Evolutionary conservation across 2,113 vertebrate genomes (phyloP), one percentile per base, ranked within the genome.

Genomic region (Pangasianodon gigas): DNA sequence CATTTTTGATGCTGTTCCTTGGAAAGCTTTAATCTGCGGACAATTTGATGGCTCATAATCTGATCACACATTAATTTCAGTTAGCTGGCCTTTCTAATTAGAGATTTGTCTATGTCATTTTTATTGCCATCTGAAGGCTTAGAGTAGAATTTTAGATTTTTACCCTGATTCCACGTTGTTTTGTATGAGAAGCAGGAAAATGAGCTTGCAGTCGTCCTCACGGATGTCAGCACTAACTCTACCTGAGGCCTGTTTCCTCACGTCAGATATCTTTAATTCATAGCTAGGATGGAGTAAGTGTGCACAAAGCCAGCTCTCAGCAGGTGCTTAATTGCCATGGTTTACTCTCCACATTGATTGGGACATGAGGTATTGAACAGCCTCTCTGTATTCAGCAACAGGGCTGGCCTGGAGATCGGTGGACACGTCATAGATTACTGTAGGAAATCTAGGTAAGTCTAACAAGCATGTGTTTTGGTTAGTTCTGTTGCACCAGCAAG

Each of bases 221-320:
- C 2, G 4, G 80, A 56, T n/a, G 51, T 48, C 8, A 46, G 32
- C 24, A 14, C 65, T 89, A 41, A 0, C 0, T 13, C 7, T 60
- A 29, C 41, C 54, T 62, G 44, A 46, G 46, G 41, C 67, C 7
- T 16, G 44, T 87, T 69, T 52, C 26, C 1, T 9, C 13, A 82
- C 18, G 26, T 71, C 60, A 56, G 75, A n/a, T 67, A 83, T 75
- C 51, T 90, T 90, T 32, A 32, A 86, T 84, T 84, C 86, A 60
- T 87, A 41, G 86, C 16, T 29, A 26, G 4, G 67, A 69, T 60
- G 32, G 37, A 82, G 71, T 19, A 37, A 84, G 41, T 13, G 62
- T 16, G 52, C 86, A 60, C 54, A 71, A 58, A 62, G 13, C 37
- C 86, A n/a, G 54, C 79, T 62, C 85, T 62, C 67, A 81, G 86